Evolutionary conservation across 2,888 invertebrate genomes (phyloP).

Genomic region (Agapostemon virescens): DNA sequence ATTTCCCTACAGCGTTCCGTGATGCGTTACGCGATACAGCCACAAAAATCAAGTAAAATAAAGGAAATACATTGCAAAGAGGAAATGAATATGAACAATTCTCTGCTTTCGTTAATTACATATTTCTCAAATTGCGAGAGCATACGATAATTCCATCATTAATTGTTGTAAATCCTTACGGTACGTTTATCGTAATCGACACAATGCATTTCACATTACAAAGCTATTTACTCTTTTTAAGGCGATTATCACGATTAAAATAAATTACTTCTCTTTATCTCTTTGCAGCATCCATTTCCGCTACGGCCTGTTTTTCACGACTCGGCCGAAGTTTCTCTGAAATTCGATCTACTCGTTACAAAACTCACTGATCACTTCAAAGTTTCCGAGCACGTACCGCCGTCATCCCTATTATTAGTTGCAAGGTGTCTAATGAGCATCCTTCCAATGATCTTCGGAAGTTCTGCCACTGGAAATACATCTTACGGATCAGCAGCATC

Average conservation of each 20-base stretch:
- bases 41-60: not conserved
- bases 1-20: not conserved
- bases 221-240: too few species aligned
- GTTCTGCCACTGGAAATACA: slow-evolving; percentile 42
- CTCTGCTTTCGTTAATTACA: not conserved
- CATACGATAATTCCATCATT: not conserved
- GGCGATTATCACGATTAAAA: not conserved
- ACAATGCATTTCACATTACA: too few species aligned
- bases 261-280: too few species aligned
- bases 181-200: too few species aligned
- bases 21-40: not conserved
- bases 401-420: slow-evolving; percentile 18
- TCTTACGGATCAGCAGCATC: slow-evolving; percentile 25
- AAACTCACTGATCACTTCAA: not conserved
- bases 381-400: slow-evolving; percentile 7
- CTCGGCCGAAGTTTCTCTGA: not conserved
- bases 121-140: not conserved
- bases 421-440: slow-evolving; percentile 36
- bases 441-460: slow-evolving; percentile 36
- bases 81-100: not conserved
- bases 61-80: not conserved
- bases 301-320: not conserved
- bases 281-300: not conserved
- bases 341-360: not conserved
- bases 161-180: too few species aligned